Evolutionary conservation across 2,797 vertebrate species (phyloP), one percentile per base, ranked within the genome.

Genomic region (Tapera naevia): DNA sequence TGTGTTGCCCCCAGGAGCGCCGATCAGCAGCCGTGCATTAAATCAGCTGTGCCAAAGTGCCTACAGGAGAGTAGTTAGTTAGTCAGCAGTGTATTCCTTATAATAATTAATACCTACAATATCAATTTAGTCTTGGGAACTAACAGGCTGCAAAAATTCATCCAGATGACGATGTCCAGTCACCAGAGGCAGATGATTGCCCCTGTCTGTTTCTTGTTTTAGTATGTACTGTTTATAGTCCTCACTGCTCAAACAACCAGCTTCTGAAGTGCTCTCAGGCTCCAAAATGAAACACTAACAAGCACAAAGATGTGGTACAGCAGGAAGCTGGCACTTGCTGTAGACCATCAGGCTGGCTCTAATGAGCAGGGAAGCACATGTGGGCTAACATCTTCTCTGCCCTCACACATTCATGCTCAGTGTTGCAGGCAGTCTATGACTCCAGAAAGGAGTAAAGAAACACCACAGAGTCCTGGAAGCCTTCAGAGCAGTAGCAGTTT

Each of bases 271-370:
- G 46, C 37, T 91, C 66, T 91, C 11, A 3, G 69, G 48, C 48
- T 87, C 74, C 69, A 81, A 76, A 96, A 80, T 43, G 33, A 93
- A 93, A 83, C 33, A 50, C 46, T 93, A 84, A 93, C 58, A 74
- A 95, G 54, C 33, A n/a, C 58, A 78, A 0, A 1, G 41, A 61
- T 58, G 16, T 1, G 0, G 45, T 62, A 46, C 54, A 87, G 56
- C 53, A 65, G 50, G 48, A 91, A 95, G 41, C 46, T 88, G 51
- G 62, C 41, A 73, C 70, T 94, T 28, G 1, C 71, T 81, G 54
- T 57, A 88, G 64, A 51, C 27, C 1, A 0, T 45, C 62, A 83
- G 78, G 43, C 45, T 72, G 58, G n/a, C 66, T 87, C 32, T 89
- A 93, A 92, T 61, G 57, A 91, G 39, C 66, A 89, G 35, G 35